A percentile compares a stretch with the other conserved stretches of the same genome.
These are phyloP conservation scores for Hypsibius dujardini DNA, from an alignment of 1,140 invertebrate species.

Conservation along the genomic window DNA sequence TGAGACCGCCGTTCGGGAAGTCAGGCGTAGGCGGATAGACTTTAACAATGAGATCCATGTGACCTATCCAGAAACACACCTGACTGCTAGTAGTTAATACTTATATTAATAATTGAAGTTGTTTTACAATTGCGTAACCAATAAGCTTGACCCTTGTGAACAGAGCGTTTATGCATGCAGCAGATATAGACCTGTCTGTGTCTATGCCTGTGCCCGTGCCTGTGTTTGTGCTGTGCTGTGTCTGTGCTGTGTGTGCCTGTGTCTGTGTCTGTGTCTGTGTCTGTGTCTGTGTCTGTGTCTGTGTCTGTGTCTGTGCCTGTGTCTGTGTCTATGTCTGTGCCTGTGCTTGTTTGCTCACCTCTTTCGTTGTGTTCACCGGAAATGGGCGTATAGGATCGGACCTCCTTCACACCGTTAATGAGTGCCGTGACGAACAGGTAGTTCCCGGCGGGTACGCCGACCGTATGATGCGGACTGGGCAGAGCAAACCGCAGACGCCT, in stretches of 20 bases:
- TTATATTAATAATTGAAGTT: neutral
- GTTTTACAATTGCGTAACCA: neutral
- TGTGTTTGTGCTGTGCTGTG: too few relatives aligned
- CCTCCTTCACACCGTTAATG: neutral
- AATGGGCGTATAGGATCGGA: constrained; percentile 9
- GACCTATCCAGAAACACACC: neutral
- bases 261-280: too few relatives aligned
- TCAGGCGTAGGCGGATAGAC: constrained; percentile 9
- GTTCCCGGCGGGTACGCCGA: neutral
- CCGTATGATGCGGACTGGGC: neutral
- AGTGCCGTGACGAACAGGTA: neutral
- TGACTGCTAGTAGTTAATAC: neutral
- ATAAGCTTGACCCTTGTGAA: too few relatives aligned
- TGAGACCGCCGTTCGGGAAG: neutral
- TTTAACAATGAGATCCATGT: constrained; percentile 6
- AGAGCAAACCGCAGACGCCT: neutral
- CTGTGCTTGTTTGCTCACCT: neutral
- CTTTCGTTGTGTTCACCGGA: neutral
- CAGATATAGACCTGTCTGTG: neutral
- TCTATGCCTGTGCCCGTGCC: too few relatives aligned
- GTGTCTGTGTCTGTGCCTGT: too few relatives aligned
- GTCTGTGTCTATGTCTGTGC: neutral
- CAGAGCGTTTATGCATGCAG: too few relatives aligned
- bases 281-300: too few relatives aligned
- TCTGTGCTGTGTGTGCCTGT: too few relatives aligned